Conservation (phyloP, 2,113 vertebrate species). For the Toxotes chatareus region DNA sequence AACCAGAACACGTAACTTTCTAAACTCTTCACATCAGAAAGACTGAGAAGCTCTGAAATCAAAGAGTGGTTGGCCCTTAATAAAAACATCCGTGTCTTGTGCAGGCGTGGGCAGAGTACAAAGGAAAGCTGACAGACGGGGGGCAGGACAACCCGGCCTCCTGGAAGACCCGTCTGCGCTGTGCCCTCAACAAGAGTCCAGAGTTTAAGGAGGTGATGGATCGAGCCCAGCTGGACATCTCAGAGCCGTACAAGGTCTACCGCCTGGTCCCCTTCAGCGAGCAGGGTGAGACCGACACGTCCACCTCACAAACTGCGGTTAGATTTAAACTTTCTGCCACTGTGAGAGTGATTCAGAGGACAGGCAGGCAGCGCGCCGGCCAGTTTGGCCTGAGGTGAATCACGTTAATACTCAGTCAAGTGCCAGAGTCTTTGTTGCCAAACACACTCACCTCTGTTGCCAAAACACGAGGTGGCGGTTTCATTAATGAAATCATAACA, state of each 20-base stretch:
- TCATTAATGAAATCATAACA: too few relatives aligned
- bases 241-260: slow-evolving; percentile 93
- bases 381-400: too few relatives aligned
- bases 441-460: too few relatives aligned
- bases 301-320: not conserved
- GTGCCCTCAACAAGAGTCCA: slow-evolving; percentile 91
- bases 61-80: not conserved
- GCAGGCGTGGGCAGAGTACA: slow-evolving; percentile 92
- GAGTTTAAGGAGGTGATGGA: slow-evolving; percentile 88
- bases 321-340: too few relatives aligned
- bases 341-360: too few relatives aligned
- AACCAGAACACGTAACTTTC: not conserved
- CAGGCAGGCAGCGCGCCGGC: too few relatives aligned
- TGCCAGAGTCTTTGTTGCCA: too few relatives aligned
- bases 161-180: slow-evolving; percentile 93
- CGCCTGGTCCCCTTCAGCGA: slow-evolving; percentile 84
- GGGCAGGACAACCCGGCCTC: slow-evolving; percentile 80
- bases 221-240: slow-evolving; percentile 86
- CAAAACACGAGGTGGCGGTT: too few relatives aligned
- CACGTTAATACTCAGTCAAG: too few relatives aligned
- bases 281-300: slow-evolving; percentile 71
- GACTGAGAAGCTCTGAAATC: not conserved
- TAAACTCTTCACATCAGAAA: not conserved
- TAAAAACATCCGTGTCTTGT: rapidly evolving
- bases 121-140: slow-evolving; percentile 84